phyloP scores from a whole-genome alignment of 2,888 invertebrate species.

The Hydrotaea cyrtoneurina region DNA sequence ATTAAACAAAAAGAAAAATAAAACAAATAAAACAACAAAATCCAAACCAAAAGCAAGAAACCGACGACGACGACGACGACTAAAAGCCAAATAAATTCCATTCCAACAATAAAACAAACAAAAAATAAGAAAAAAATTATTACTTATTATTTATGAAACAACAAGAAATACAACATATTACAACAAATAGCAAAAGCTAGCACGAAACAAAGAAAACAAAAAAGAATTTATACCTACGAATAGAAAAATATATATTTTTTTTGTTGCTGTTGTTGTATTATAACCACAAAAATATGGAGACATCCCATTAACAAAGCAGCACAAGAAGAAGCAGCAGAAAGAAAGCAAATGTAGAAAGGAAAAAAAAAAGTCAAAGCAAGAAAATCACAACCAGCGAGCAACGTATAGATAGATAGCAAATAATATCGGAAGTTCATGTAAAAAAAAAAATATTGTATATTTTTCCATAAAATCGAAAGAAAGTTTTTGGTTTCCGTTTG shows the following conservation, averaged over 20 bases:
- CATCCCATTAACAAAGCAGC: not conserved
- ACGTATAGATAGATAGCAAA: conserved; percentile 22
- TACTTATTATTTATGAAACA: not conserved
- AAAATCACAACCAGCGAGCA: not conserved
- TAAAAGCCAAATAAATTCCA: conserved; percentile 12
- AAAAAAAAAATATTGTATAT: conserved; percentile 2
- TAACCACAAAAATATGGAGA: conserved; percentile 7
- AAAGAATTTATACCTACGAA: not conserved
- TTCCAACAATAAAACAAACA: conserved; percentile 2
- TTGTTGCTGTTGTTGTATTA: no score
- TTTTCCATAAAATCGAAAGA: conserved; percentile 19
- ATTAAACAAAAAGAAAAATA: conserved; percentile 44
- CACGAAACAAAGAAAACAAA: not conserved
- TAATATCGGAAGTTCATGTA: conserved; percentile 4
- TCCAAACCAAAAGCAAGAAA: conserved; percentile 20
- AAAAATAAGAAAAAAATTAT: not conserved
- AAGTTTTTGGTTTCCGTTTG: no score
- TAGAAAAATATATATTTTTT: not conserved
- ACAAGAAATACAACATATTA: no score
- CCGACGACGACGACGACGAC: not conserved
- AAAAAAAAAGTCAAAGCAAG: not conserved
- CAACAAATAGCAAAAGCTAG: not conserved
- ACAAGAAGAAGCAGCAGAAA: no score
- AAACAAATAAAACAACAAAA: conserved; percentile 44
- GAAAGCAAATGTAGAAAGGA: not conserved